Percentiles rank a stretch among this genome's conserved stretches.
phyloP scores from a whole-genome alignment of 2,113 vertebrate species.

The Lophochroa leadbeateri region DNA sequence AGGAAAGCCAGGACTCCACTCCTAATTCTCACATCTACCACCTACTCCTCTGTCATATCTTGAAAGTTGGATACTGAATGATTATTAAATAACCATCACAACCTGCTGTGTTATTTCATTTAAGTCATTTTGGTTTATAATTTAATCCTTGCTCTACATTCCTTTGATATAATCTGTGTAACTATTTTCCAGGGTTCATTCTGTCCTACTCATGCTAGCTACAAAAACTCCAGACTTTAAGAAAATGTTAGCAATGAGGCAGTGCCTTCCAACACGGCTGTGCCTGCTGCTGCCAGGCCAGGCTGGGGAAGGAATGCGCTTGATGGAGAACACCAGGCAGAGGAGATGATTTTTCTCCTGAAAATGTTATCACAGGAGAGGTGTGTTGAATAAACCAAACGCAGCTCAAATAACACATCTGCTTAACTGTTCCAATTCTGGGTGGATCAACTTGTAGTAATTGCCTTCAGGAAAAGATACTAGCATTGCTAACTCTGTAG shows the following conservation, averaged over 20 bases:
- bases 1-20: background rate
- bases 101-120: background rate
- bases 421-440: background rate
- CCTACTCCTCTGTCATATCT: rapidly evolving
- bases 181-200: constrained; percentile 27
- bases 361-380: background rate
- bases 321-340: background rate
- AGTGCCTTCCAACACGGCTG: background rate
- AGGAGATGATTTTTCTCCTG: background rate
- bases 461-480: background rate
- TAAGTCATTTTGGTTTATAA: background rate
- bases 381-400: background rate
- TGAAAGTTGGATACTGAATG: background rate
- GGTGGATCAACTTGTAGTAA: background rate
- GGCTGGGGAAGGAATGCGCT: background rate
- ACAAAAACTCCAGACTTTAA: background rate
- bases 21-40: background rate
- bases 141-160: background rate
- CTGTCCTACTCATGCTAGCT: background rate
- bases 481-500: background rate
- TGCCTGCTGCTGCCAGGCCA: background rate
- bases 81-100: background rate
- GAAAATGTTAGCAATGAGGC: background rate
- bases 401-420: background rate
- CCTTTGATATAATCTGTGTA: background rate